Evolutionary conservation across 2,888 invertebrate genomes (phyloP).

Genomic region (Rotaria sp.): DNA sequence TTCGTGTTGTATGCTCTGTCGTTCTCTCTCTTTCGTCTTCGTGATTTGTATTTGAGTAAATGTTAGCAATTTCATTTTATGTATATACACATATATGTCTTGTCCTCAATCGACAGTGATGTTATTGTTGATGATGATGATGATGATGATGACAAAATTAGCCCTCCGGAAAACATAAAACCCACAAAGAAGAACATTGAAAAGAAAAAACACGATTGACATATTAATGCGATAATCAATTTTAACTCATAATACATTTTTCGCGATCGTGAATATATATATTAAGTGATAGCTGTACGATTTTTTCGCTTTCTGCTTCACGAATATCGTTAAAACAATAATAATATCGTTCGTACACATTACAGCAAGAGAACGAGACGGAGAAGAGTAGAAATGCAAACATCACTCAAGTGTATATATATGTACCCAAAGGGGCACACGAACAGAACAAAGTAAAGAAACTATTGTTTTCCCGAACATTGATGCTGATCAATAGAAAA

Average conservation of each 20-base stretch:
- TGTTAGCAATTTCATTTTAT: conserved; percentile 2
- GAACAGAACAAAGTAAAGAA: conserved; percentile 4
- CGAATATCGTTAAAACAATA: background rate
- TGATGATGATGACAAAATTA: background rate
- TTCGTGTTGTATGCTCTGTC: conserved; percentile 2
- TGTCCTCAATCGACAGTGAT: background rate
- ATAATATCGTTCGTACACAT: background rate
- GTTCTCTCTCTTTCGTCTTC: background rate
- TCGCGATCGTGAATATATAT: background rate
- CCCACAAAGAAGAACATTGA: too few relatives aligned
- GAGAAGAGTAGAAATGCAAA: conserved; percentile 1
- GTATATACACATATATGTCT: background rate
- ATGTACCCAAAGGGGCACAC: background rate
- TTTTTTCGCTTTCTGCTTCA: background rate
- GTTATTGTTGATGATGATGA: background rate
- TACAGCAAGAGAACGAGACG: background rate
- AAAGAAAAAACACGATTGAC: background rate
- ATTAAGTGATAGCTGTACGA: background rate
- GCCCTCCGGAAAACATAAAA: background rate
- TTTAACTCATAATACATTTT: background rate
- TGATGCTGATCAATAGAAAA: background rate
- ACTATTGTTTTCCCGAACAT: conserved; percentile 19
- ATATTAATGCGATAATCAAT: background rate
- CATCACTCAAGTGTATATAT: background rate
- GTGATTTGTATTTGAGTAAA: conserved; percentile 9